Base-by-base conservation (phyloP, 2,888 invertebrate species). In the Labia minor region DNA sequence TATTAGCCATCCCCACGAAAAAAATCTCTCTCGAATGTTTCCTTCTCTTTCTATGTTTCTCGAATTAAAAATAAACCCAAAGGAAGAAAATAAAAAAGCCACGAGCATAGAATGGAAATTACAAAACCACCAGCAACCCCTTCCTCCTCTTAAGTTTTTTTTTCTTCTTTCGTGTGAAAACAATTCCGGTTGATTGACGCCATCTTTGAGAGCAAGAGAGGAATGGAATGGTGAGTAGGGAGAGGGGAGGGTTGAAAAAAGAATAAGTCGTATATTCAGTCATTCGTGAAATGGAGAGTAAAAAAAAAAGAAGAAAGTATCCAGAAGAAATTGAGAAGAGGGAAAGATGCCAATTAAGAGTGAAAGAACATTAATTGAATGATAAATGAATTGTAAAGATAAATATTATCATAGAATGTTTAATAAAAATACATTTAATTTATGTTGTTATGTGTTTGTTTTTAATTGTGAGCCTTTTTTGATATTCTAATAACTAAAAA, bases 91-190 rank as follows among this genome's bases (percentile, higher is more conserved):
- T 19, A 19, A 66, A 37, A 19, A 19, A 64, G 37, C 65, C 37
- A 33, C 33, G 65, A 64, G 68, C 16, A 61, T 62, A 61, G 65
- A 61, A 21, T 16, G 62, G 62, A 49, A 49, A 49, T 49, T 49
- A 49, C 49, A 2, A 49, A 49, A 49, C 26, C 26, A 26, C 26
- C 26, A 26, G 26, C 26, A 49, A 49, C 49, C 49, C 49, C 49
- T 49, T 49, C 16, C 2, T 14, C 14, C 49, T 49, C 49, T 49
- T 14, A 8, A 6, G 3, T 26, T 26, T 49, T 49, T 49, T 49
- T 26, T 26, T 26, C 26, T 26, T 26, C 26, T 26, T 14, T 49
- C 49, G 49, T 49, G 49, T 49, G 49, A 49, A 49, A 49, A 49
- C 49, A 49, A 49, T 49, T 49, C 49, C 49, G 49, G 49, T 49